Evolutionary conservation across 2,888 invertebrate species (phyloP), one percentile per base, ranked within the genome.

Genomic region (Cacoxenus indagator): DNA sequence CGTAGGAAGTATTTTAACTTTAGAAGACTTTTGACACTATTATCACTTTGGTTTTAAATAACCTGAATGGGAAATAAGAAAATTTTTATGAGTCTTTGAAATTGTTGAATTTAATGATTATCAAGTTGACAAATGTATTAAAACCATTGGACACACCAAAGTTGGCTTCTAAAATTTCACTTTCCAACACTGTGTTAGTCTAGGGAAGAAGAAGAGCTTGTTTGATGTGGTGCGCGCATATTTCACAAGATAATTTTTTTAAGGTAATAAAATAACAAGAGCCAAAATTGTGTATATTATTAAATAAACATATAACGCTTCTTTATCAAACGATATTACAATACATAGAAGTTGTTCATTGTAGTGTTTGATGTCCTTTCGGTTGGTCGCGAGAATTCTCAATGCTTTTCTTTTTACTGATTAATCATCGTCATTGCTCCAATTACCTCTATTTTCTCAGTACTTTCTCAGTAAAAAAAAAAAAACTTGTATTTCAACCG

Each of bases 171-270:
- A n/a, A n/a, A n/a, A n/a, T n/a, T n/a, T n/a, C n/a, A n/a, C n/a
- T n/a, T n/a, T n/a, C n/a, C n/a, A n/a, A n/a, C n/a, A n/a, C n/a
- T n/a, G n/a, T n/a, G n/a, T n/a, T 37, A 1, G 14, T 8, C 14
- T 37, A 37, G 8, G 8, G 48, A 19, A 48, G 48, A 48, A 48
- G 48, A 14, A 17, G 48, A 48, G 6, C n/a, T 8, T n/a, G 4
- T 51, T 51, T 51, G 17, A 22, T 51, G 48, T 48, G n/a, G 51
- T 51, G 22, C 17, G 51, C 51, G 51, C 51, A 51, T 51, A 48
- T 19, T 48, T 48, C 48, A 9, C 22, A 22, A 51, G 22, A 51
- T n/a, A 22, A 1, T 51, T 4, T 51, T 51, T 51, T 22, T 51
- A 51, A 17, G 51, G 51, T 51, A 51, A 51, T 51, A 37, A 37